Evolutionary conservation across 2,888 invertebrate species (phyloP), one percentile per base, ranked within the genome.

Genomic region (Phrixothrix hirtus): DNA sequence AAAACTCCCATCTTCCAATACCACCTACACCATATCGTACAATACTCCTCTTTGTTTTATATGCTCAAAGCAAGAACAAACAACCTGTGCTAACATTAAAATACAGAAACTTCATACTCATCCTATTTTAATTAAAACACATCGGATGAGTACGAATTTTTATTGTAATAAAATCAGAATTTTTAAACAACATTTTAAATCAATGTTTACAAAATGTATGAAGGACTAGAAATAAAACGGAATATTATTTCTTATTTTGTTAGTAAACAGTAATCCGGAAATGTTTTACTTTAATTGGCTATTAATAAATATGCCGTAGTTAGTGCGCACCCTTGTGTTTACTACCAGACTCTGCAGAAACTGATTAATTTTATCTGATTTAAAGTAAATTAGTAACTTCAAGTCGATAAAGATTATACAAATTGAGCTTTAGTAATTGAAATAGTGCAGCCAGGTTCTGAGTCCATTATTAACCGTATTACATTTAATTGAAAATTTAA

Each of bases 331-430:
- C 51, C 51, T 44, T 38, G 29, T 25, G 30, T 42, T 27, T 21
- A 15, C 35, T 49, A 29, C 29, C 30, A 30, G 16, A 17, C 36
- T 25, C 21, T 42, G 29, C 35, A 35, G 49, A 49, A 49, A 49
- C 50, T 51, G 51, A 45, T 45, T 46, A 46, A 45, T 39, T 45
- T 44, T 51, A 49, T 49, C 41, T 42, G 41, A 49, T 49, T 41
- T 35, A 35, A 41, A 49, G 27, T 49, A 42, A 41, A 49, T 49
- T 49, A 49, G 25, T 38, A 44, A 44, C 44, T 44, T 11, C 7
- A 21, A 5, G 21, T 21, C 21, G 21, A 21, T 7, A 21, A 3
- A 21, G 21, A 21, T 21, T 21, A 21, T 7, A 7, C 21, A 21
- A 21, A 21, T 7, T n/a, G n/a, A n/a, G n/a, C n/a, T n/a, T n/a